phyloP scores from a whole-genome alignment of 2,797 vertebrate genomes.

The Alca torda region DNA sequence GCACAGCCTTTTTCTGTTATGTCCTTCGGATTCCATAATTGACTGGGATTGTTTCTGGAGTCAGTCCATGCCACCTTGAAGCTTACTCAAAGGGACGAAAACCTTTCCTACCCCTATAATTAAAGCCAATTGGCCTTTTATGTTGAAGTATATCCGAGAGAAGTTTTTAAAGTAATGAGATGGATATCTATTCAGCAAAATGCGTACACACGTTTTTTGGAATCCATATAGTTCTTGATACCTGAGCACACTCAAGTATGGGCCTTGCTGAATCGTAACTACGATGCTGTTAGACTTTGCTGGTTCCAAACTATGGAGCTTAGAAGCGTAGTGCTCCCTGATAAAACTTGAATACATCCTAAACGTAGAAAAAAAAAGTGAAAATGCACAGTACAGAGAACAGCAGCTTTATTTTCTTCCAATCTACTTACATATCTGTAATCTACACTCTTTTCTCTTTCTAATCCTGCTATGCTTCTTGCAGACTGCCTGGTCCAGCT shows the following conservation, averaged over 20 bases:
- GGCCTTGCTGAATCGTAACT: not conserved
- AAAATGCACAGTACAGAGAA: not conserved
- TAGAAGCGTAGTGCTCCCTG: not conserved
- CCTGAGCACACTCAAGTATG: not conserved
- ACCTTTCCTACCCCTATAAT: not conserved
- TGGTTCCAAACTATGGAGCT: not conserved
- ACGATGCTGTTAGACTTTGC: not conserved
- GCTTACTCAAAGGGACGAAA: not conserved
- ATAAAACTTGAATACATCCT: not conserved
- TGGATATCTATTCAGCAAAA: not conserved
- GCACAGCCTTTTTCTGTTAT: not conserved
- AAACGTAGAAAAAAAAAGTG: not conserved
- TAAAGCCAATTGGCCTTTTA: not conserved
- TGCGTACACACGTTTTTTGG: not conserved
- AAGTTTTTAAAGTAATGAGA: not conserved
- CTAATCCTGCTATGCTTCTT: not conserved
- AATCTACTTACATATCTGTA: not conserved
- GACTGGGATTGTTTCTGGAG: conserved; percentile 2
- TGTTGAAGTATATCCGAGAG: not conserved
- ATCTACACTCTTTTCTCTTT: not conserved
- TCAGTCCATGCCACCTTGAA: not conserved
- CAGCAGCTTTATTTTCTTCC: not conserved
- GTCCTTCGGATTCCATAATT: not conserved
- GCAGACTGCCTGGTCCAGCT: not conserved
- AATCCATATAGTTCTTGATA: not conserved